These are phyloP conservation scores for Euclidia mi DNA, from an alignment of 2,888 invertebrate species.

Conservation along the genomic window DNA sequence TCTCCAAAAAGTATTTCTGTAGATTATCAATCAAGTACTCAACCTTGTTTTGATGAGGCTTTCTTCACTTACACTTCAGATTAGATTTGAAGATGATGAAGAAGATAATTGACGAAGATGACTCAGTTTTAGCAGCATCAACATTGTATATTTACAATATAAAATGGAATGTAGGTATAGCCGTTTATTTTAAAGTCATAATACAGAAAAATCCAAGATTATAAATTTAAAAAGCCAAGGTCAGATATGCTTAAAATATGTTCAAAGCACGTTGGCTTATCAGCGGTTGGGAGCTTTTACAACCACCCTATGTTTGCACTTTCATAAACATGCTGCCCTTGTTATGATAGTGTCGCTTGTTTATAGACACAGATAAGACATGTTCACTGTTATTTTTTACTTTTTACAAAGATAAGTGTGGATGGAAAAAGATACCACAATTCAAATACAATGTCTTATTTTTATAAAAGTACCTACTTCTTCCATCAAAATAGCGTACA, in stretches of 20 bases:
- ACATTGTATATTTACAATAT: slow-evolving; percentile 11
- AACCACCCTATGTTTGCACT: slow-evolving; percentile 67
- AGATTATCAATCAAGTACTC: too few species aligned
- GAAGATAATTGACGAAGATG: too few species aligned
- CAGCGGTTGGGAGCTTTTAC: slow-evolving; percentile 65
- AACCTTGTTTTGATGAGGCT: too few species aligned
- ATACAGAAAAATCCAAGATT: slow-evolving; percentile 4
- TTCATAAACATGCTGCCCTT: slow-evolving; percentile 68
- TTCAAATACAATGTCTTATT: not conserved
- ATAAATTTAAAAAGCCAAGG: slow-evolving; percentile 46
- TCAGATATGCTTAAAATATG: slow-evolving; percentile 24
- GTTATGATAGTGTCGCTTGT: slow-evolving; percentile 60
- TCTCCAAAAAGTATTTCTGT: too few species aligned
- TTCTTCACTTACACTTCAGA: too few species aligned
- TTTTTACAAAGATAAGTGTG: slow-evolving; percentile 21
- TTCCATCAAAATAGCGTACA: too few species aligned
- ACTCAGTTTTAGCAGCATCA: too few species aligned
- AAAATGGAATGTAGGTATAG: slow-evolving; percentile 27
- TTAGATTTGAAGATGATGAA: too few species aligned
- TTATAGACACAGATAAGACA: slow-evolving; percentile 58
- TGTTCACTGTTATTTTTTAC: slow-evolving; percentile 23
- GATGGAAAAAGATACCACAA: not conserved
- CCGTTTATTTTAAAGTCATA: slow-evolving; percentile 19
- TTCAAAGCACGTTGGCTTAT: slow-evolving; percentile 52
- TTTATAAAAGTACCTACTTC: not conserved